Evolutionary conservation across 2,113 vertebrate species (phyloP).

Genomic region (Salvator merianae): DNA sequence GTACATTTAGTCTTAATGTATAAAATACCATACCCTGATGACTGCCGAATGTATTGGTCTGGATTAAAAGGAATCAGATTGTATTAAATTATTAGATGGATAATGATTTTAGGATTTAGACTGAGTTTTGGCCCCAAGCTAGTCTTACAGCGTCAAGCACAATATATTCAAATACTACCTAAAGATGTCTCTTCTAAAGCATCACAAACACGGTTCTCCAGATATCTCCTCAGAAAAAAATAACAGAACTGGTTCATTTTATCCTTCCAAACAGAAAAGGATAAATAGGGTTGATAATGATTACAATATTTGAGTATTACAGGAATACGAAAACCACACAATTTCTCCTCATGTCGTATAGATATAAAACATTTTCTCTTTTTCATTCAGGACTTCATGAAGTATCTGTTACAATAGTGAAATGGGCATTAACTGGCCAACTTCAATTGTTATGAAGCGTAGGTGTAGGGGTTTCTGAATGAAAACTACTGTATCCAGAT

Average conservation of each 20-base stretch:
- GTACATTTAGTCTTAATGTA: not conserved
- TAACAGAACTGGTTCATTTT: too few relatives aligned
- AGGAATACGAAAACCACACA: not conserved
- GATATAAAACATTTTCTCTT: not conserved
- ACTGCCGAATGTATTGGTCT: not conserved
- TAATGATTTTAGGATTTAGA: not conserved
- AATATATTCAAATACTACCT: not conserved
- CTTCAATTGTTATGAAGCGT: too few relatives aligned
- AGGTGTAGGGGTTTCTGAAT: not conserved
- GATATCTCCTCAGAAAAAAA: too few relatives aligned
- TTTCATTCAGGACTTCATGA: not conserved
- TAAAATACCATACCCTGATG: not conserved
- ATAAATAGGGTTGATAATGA: too few relatives aligned
- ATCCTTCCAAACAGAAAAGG: not conserved
- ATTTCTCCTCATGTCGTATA: not conserved
- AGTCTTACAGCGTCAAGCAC: not conserved
- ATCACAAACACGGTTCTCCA: not conserved
- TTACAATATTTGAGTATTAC: not conserved
- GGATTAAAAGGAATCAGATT: not conserved
- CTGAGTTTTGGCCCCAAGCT: not conserved
- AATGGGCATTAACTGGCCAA: not conserved
- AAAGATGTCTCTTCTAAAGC: too few relatives aligned
- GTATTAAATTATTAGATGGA: not conserved
- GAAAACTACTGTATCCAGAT: not conserved
- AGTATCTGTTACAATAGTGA: not conserved